Conservation (phyloP, 2,888 invertebrate species). For the Gonocerus acuteangulatus region DNA sequence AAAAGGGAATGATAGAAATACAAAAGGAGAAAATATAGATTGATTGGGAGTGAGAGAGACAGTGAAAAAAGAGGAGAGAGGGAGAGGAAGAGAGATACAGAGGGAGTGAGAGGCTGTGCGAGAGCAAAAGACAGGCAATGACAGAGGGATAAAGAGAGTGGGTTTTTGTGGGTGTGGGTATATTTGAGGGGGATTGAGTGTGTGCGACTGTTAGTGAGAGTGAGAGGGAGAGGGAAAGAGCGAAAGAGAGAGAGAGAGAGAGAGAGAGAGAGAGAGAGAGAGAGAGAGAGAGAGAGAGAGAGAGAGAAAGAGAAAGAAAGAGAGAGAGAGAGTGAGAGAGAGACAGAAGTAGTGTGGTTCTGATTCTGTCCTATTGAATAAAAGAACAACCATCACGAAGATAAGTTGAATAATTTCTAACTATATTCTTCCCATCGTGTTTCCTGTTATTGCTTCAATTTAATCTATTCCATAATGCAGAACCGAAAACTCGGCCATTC, state of each 20-base stretch:
- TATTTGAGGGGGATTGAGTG: too few species aligned
- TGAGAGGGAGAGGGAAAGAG: background rate
- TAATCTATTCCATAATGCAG: too few species aligned
- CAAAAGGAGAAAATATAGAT: background rate
- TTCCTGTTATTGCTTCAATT: too few species aligned
- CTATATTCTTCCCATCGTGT: too few species aligned
- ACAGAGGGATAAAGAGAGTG: background rate
- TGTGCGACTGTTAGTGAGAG: background rate
- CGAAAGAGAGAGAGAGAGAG: slow-evolving; percentile 4
- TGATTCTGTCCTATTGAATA: too few species aligned
- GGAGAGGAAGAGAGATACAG: too few species aligned
- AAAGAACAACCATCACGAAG: too few species aligned
- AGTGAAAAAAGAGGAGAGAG: too few species aligned
- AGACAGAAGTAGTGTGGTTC: background rate
- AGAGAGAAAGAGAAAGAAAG: slow-evolving; percentile 22
- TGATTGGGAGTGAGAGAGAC: background rate
- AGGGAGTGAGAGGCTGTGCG: background rate
- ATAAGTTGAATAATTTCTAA: too few species aligned
- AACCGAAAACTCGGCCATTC: too few species aligned
- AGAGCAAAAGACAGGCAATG: background rate
- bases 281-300: slow-evolving; percentile 25
- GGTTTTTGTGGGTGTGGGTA: background rate
- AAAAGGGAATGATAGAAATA: background rate
- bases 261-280: slow-evolving; percentile 26
- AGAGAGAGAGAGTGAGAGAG: slow-evolving; percentile 16